Conservation (phyloP, 2,797 vertebrate species). For the Gallirallus australis region DNA sequence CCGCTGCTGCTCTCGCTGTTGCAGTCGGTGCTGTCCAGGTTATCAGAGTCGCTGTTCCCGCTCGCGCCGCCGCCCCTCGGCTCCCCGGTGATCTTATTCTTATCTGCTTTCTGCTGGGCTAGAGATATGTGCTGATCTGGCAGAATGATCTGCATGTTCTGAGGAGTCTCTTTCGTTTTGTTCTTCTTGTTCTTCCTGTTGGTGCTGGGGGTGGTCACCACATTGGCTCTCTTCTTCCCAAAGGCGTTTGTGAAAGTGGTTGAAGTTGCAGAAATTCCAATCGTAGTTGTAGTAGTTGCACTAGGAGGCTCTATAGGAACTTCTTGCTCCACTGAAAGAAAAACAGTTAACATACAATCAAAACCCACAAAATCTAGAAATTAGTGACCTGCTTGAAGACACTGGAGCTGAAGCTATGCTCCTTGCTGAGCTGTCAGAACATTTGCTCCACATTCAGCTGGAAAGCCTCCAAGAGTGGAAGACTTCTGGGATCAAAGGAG, state of each 20-base stretch:
- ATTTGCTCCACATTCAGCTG: neutral
- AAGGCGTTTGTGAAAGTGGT: constrained; percentile 95
- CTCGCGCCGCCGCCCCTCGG: constrained; percentile 90
- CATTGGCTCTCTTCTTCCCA: constrained; percentile 95
- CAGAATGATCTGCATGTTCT: constrained; percentile 93
- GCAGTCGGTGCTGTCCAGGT: constrained; percentile 96
- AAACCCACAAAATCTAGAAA: neutral
- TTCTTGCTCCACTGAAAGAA: constrained; percentile 87
- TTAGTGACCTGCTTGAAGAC: neutral
- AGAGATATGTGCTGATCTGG: constrained; percentile 95
- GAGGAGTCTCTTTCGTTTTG: constrained; percentile 94
- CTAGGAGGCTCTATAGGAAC: constrained; percentile 98
- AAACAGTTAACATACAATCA: neutral
- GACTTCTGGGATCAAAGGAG: neutral
- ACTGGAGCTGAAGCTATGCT: neutral
- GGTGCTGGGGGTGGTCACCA: constrained; percentile 93
- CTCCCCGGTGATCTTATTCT: constrained; percentile 97
- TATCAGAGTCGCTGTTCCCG: constrained; percentile 95
- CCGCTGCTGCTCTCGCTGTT: constrained; percentile 95
- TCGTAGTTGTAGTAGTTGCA: constrained; percentile 98
- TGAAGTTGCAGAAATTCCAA: constrained; percentile 97
- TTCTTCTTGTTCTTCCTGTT: constrained; percentile 99
- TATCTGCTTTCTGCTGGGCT: constrained; percentile 96
- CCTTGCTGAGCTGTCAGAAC: neutral
- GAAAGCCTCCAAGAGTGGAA: neutral